Evolutionary conservation across 2,888 invertebrate species (phyloP).

Genomic region (Atherix ibis): DNA sequence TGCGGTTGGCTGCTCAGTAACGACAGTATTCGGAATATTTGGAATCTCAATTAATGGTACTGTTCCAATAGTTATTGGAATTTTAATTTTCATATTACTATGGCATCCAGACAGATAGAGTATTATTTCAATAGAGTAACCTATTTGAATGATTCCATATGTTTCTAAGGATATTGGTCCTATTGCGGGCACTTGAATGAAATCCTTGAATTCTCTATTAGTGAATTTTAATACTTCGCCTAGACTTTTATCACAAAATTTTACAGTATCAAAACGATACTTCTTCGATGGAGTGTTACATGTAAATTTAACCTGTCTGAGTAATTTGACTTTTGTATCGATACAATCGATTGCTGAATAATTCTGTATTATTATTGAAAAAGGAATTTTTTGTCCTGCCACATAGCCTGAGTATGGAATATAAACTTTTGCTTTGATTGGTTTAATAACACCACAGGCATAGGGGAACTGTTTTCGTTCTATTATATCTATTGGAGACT

Average conservation of each 20-base stretch:
- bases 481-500: constrained; percentile 46
- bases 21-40: neutral
- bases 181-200: constrained; percentile 44
- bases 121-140: constrained; percentile 45
- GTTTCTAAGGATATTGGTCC: constrained; percentile 57
- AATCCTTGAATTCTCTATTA: constrained; percentile 41
- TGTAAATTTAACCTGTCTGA: constrained; percentile 34
- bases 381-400: constrained; percentile 52
- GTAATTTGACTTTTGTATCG: constrained; percentile 39
- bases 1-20: neutral
- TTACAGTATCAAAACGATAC: neutral
- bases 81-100: constrained; percentile 39
- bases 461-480: constrained; percentile 53
- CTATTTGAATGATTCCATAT: constrained; percentile 49
- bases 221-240: constrained; percentile 40
- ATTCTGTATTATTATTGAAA: constrained; percentile 54
- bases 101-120: constrained; percentile 35
- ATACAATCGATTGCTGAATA: constrained; percentile 46
- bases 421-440: constrained; percentile 40
- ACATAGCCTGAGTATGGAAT: constrained; percentile 57
- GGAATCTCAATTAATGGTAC: constrained; percentile 37
- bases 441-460: constrained; percentile 49
- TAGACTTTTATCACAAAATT: constrained; percentile 19
- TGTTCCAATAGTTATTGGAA: constrained; percentile 49
- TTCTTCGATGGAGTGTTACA: constrained; percentile 2